Evolutionary conservation across 1,140 invertebrate species (phyloP), one percentile per base, ranked within the genome.

Genomic region (Pollicipes pollicipes): DNA sequence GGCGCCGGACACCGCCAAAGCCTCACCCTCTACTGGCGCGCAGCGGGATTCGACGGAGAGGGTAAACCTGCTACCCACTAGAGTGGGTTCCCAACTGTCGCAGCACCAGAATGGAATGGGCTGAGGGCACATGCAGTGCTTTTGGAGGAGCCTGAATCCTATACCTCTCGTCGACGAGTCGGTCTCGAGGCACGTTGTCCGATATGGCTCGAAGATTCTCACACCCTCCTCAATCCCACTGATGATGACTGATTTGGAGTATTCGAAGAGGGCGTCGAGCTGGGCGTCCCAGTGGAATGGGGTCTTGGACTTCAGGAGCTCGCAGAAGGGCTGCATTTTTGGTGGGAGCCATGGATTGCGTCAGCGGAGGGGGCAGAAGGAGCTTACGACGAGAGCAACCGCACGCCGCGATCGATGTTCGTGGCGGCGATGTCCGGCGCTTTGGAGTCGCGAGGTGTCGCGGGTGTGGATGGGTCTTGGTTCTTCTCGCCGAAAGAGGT

Each of bases 141-240:
- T 45, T 37, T 72, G 68, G 1, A 72, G 32, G 2, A 69, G 27
- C 26, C 69, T 29, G 27, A 68, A 72, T 24, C 71, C 68, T 17
- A 72, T 45, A 3, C 71, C 68, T 17, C 4, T 30, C 45, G 45
- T 72, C 30, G 37, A 64, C 67, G 66, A 72, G 37, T 72, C 71
- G 21, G 71, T 72, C 21, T 30, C 71, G 28, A 70, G 68, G 35
- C 71, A 72, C 8, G 68, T 70, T 1, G 6, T 8, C 28, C 68
- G 31, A 4, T 69, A 66, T 31, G 70, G 68, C 3, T 72, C 68
- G 68, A 70, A 72, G 10, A 70, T 70, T 70, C 30, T 35, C 30
- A 70, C 69, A 30, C 69, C 69, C 26, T 70, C 68, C 16, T 28
- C 30, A 24, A 70, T 68, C 30, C 68, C 37, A 3, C 45, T 24